Base-by-base conservation (phyloP, 2,888 invertebrate genomes). In the Caenorhabditis zanzibari region DNA sequence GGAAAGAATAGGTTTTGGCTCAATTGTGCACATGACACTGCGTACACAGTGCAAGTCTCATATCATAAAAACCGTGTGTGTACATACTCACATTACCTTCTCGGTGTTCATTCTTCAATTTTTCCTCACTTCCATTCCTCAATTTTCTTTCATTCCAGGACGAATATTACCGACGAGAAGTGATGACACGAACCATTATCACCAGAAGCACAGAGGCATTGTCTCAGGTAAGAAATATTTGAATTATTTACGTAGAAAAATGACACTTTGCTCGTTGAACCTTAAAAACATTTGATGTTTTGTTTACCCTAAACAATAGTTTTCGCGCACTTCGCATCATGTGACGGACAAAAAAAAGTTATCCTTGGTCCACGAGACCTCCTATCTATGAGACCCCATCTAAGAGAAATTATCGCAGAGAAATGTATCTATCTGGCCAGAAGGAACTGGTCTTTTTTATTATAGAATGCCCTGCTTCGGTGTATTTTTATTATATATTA, bases 191-290 rank as follows among this genome's bases (percentile, higher is more conserved):
- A 59, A 92, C 92, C 7, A 89, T 92, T 32, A 91, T 92, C 59
- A 92, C 92, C 9, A 89, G 92, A 41, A 90, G 90, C 28, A 90
- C 90, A 22, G 92, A 92, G 73, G 90, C 91, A 26, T 85, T 92
- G 35, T 88, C 89, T 35, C 88, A 90, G 75, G 85, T 85, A 32
- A 59, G 44, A 24, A 26, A 38, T 19, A 32, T 41, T 63, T 66
- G 58, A 38, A 54, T 12, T 54, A 54, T 54, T 24, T 14, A 54
- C 19, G 19, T 24, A 10, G 38, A 24, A 38, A 68, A 54, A 32
- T 35, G 24, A 24, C n/a, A 24, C n/a, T n/a, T 22, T 68, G 68
- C 54, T 52, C 52, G 4, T 44, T 58, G 58, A 58, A 61, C 44
- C 10, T 28, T 58, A 26, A 44, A 47, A 66, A 49, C 32, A 64